Evolutionary conservation across 1,140 invertebrate genomes (phyloP).

Genomic region (Scaptomyza pallida): DNA sequence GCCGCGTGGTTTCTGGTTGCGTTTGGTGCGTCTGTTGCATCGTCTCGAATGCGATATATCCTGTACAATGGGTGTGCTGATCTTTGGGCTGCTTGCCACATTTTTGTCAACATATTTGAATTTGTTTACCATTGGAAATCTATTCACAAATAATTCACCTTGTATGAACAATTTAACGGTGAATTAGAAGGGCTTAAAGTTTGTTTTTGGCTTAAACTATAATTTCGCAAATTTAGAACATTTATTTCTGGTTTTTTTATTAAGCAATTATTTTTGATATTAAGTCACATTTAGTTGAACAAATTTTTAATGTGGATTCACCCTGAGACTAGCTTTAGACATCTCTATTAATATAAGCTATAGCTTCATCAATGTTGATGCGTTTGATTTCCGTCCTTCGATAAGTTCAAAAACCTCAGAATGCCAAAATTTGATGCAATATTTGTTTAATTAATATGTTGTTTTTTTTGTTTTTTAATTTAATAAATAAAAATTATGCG

Average conservation of each 20-base stretch:
- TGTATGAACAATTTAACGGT: slow-evolving; percentile 66
- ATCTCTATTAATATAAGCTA: slow-evolving; percentile 14
- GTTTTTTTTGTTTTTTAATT: slow-evolving; percentile 71
- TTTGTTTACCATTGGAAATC: slow-evolving; percentile 64
- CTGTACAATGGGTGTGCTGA: slow-evolving; percentile 70
- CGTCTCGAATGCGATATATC: slow-evolving; percentile 69
- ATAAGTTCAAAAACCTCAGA: slow-evolving; percentile 60
- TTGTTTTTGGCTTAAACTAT: neutral
- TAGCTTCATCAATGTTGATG: slow-evolving; percentile 16
- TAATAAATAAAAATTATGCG: slow-evolving; percentile 64
- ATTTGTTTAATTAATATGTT: slow-evolving; percentile 56
- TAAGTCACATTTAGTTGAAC: neutral
- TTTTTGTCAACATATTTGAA: slow-evolving; percentile 79
- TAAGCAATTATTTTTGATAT: neutral
- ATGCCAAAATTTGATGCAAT: slow-evolving; percentile 49
- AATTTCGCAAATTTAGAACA: neutral
- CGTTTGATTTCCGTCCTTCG: slow-evolving; percentile 54
- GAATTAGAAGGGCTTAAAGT: slow-evolving; percentile 38
- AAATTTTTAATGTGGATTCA: slow-evolving; percentile 6
- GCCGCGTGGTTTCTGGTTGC: slow-evolving; percentile 56
- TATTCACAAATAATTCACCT: slow-evolving; percentile 76
- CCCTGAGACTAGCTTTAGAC: slow-evolving; percentile 4
- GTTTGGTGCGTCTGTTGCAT: slow-evolving; percentile 51
- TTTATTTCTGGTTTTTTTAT: neutral
- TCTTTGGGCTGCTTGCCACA: slow-evolving; percentile 78